Conservation (phyloP, 2,797 vertebrate species). For the Sebastes oblongus region DNA sequence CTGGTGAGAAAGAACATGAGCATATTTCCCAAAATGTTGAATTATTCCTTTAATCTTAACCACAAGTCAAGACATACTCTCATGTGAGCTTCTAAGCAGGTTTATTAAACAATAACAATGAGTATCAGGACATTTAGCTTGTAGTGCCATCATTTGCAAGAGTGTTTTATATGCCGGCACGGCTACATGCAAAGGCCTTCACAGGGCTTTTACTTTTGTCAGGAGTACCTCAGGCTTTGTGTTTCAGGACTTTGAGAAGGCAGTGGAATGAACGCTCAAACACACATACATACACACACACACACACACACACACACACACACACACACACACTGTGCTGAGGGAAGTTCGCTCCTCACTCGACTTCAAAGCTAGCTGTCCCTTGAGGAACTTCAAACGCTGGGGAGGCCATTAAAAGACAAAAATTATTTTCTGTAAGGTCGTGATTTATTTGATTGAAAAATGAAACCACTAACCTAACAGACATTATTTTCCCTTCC, state of each 20-base stretch:
- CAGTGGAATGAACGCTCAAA: conserved; percentile 28
- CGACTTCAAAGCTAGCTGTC: conserved; percentile 78
- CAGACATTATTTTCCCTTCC: conserved; percentile 77
- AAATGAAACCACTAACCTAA: conserved; percentile 82
- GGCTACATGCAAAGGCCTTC: conserved; percentile 8
- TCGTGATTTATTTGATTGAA: conserved; percentile 85
- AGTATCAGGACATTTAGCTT: neutral
- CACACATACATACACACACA: neutral
- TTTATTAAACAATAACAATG: neutral
- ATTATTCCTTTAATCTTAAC: neutral
- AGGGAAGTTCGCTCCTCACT: conserved; percentile 53
- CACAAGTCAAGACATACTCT: neutral
- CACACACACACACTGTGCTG: conserved; percentile 7
- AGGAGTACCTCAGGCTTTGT: conserved; percentile 53
- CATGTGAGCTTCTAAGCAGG: neutral
- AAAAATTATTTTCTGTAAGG: conserved; percentile 83
- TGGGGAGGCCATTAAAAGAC: conserved; percentile 78
- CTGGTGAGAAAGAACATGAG: neutral
- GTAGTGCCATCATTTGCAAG: neutral
- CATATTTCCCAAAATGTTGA: neutral
- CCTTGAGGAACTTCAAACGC: conserved; percentile 80
- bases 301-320: neutral
- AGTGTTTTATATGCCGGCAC: neutral
- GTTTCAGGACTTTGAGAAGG: conserved; percentile 52
- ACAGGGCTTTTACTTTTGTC: conserved; percentile 15